These are phyloP conservation scores for Ammospiza nelsoni DNA, from an alignment of 2,113 vertebrate species.

Conservation along the genomic window DNA sequence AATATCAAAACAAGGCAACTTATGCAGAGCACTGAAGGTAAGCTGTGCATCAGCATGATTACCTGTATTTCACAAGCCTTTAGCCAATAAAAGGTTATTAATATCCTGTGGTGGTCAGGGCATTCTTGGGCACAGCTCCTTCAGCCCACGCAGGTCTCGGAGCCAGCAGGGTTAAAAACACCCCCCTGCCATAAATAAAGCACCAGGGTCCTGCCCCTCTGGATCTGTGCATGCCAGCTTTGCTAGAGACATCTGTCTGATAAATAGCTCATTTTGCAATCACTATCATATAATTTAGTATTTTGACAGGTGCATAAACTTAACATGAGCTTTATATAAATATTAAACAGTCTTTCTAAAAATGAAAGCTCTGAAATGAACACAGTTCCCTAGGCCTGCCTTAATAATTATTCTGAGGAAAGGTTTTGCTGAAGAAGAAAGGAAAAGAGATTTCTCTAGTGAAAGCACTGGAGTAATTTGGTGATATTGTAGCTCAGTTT, in stretches of 20 bases:
- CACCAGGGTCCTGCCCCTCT: not conserved
- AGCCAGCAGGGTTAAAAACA: not conserved
- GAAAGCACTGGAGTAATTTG: constrained; percentile 1
- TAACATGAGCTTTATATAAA: constrained; percentile 72
- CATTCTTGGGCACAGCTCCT: fast-evolving
- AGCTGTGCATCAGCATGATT: not conserved
- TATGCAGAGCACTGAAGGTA: not conserved
- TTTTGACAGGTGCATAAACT: constrained; percentile 74
- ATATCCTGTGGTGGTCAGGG: not conserved
- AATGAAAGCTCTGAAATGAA: constrained; percentile 66
- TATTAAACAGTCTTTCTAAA: constrained; percentile 73
- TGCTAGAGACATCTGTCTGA: constrained; percentile 57
- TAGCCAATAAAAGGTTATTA: not conserved
- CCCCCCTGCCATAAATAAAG: not conserved
- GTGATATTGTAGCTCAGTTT: not conserved
- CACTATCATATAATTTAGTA: constrained; percentile 70
- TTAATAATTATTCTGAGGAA: constrained; percentile 53
- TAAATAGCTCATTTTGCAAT: constrained; percentile 75
- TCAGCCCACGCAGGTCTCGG: fast-evolving
- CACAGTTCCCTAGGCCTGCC: constrained; percentile 28
- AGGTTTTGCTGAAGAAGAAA: constrained; percentile 32
- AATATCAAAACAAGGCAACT: not conserved
- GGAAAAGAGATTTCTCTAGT: constrained; percentile 11
- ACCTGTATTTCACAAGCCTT: not conserved
- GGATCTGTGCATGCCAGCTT: not conserved